Evolutionary conservation across 2,888 invertebrate genomes (phyloP).

Genomic region (Ecliptopera silaceata): DNA sequence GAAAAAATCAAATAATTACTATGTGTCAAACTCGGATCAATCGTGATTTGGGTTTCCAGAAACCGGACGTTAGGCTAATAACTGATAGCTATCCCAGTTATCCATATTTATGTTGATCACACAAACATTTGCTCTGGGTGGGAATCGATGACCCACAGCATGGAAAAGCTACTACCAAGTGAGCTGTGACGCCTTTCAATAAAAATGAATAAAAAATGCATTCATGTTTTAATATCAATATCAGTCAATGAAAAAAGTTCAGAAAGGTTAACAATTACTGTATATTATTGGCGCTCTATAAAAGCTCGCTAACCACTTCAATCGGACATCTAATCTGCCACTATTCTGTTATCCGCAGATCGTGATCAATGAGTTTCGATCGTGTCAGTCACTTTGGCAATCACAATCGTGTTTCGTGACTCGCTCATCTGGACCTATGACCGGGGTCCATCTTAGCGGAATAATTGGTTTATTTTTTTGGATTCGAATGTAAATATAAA

Average conservation of each 20-base stretch:
- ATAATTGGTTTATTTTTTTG: slow-evolving; percentile 7
- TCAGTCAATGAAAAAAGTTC: slow-evolving; percentile 15
- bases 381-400: slow-evolving; percentile 45
- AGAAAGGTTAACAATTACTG: slow-evolving; percentile 33
- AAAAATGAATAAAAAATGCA: background rate
- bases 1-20: too few species aligned
- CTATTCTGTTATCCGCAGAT: slow-evolving; percentile 40
- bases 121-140: too few species aligned
- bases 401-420: slow-evolving; percentile 57
- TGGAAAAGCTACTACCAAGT: too few species aligned
- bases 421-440: slow-evolving; percentile 52
- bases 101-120: too few species aligned
- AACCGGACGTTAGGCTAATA: too few species aligned
- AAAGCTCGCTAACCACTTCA: slow-evolving; percentile 35
- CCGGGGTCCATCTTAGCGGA: slow-evolving; percentile 37
- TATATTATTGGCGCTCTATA: slow-evolving; percentile 26
- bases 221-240: slow-evolving; percentile 18
- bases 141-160: too few species aligned
- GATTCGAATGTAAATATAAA: background rate
- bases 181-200: background rate
- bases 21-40: too few species aligned
- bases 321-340: slow-evolving; percentile 38
- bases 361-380: slow-evolving; percentile 56
- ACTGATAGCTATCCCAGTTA: too few species aligned
- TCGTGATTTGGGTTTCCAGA: too few species aligned